A percentile compares a stretch with the other conserved stretches of the same genome.
Conservation (phyloP, 1,140 invertebrate species). For the Leptestheria dahalacensis region DNA sequence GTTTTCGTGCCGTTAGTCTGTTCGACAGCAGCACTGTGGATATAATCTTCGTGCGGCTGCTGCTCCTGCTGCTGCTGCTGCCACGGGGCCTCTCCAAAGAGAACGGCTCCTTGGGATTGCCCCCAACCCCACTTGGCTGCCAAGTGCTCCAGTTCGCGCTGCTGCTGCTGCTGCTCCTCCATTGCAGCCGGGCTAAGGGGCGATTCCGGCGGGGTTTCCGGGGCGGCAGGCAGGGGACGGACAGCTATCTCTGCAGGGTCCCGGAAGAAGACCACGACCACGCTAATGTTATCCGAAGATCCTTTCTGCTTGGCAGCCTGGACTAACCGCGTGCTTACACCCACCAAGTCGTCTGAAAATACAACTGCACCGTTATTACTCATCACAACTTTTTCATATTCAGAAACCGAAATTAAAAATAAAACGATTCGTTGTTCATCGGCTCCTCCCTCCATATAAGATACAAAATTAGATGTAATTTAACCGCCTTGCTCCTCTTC, state of each 20-base stretch:
- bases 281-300: conserved; percentile 73
- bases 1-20: conserved; percentile 5
- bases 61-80: conserved; percentile 1
- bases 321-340: conserved; percentile 46
- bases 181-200: conserved; percentile 17
- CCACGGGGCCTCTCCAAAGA: not conserved
- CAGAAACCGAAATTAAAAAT: no score
- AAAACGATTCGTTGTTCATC: no score
- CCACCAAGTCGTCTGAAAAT: conserved; percentile 24
- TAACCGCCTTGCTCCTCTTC: no score
- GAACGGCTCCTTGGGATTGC: conserved; percentile 12
- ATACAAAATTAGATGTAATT: no score
- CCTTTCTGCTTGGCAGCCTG: conserved; percentile 52
- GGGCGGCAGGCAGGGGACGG: conserved; percentile 18
- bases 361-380: not conserved
- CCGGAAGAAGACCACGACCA: conserved; percentile 70
- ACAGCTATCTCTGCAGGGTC: conserved; percentile 37
- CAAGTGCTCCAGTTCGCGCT: conserved; percentile 9
- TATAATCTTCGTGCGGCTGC: no score
- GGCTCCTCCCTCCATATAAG: no score
- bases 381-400: no score
- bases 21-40: no score
- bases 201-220: conserved; percentile 7
- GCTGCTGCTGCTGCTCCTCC: conserved; percentile 20
- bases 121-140: conserved; percentile 17